Conservation (phyloP, 1,140 invertebrate species). For the Aricia agestis region DNA sequence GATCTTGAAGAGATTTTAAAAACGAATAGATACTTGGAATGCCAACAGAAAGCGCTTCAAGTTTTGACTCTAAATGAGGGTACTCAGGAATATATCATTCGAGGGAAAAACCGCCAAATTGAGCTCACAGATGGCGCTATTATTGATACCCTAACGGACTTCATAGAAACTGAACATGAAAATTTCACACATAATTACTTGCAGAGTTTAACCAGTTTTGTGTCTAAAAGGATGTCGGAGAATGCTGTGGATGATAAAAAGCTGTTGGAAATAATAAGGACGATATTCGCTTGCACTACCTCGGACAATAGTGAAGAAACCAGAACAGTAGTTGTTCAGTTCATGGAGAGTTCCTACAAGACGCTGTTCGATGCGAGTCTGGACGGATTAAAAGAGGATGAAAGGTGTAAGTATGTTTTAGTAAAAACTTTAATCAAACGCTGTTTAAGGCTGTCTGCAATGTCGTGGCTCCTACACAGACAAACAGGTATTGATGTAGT, state of each 20-base stretch:
- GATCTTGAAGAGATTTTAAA: slow-evolving; percentile 40
- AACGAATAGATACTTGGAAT: slow-evolving; percentile 48
- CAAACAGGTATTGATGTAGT: too few relatives aligned
- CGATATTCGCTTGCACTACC: slow-evolving; percentile 46
- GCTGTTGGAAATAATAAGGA: slow-evolving; percentile 38
- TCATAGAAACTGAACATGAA: slow-evolving; percentile 50
- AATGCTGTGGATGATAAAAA: slow-evolving; percentile 17
- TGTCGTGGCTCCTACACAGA: too few relatives aligned
- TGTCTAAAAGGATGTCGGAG: slow-evolving; percentile 29
- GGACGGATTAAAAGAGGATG: slow-evolving; percentile 30
- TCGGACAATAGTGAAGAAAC: slow-evolving; percentile 46
- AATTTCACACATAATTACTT: slow-evolving; percentile 63
- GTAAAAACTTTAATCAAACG: background rate
- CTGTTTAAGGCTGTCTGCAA: background rate
- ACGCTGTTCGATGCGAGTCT: slow-evolving; percentile 37
- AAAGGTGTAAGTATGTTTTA: slow-evolving; percentile 48
- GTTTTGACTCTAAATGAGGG: slow-evolving; percentile 41
- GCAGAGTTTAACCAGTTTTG: slow-evolving; percentile 45
- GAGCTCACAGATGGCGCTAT: slow-evolving; percentile 31
- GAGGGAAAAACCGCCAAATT: slow-evolving; percentile 29
- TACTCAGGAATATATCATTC: slow-evolving; percentile 41
- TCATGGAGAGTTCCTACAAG: slow-evolving; percentile 45
- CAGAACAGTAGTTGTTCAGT: slow-evolving; percentile 45
- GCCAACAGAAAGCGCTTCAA: slow-evolving; percentile 50
- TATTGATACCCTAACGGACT: slow-evolving; percentile 35